These are phyloP conservation scores for Lasioglossum baleicum DNA, from an alignment of 1,140 invertebrate genomes.

Conservation along the genomic window DNA sequence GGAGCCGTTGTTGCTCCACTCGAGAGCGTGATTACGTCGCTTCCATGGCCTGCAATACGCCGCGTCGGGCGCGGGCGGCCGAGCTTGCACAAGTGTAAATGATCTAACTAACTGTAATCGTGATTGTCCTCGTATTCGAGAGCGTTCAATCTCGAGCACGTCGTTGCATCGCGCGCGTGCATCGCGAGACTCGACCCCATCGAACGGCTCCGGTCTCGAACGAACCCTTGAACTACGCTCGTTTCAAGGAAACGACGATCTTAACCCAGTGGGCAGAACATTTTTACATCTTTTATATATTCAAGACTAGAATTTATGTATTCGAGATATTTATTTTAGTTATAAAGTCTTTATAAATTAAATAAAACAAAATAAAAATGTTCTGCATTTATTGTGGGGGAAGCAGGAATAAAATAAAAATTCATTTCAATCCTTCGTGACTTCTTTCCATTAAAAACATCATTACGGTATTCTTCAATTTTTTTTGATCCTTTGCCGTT, in stretches of 20 bases:
- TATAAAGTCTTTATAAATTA: too few relatives aligned
- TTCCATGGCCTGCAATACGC: background rate
- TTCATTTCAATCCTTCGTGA: too few relatives aligned
- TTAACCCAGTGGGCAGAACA: background rate
- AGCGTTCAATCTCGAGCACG: conserved; percentile 17
- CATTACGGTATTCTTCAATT: too few relatives aligned
- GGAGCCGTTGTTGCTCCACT: conserved; percentile 11
- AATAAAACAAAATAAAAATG: too few relatives aligned
- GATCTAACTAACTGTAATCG: conserved; percentile 30
- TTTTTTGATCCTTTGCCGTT: too few relatives aligned
- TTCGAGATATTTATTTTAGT: too few relatives aligned
- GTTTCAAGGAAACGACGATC: background rate
- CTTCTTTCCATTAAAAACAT: too few relatives aligned
- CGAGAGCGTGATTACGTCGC: conserved; percentile 13
- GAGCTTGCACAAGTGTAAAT: conserved; percentile 36
- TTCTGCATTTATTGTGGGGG: too few relatives aligned
- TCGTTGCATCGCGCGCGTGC: conserved; percentile 3
- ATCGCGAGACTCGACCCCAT: background rate
- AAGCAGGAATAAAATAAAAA: too few relatives aligned
- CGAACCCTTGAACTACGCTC: background rate
- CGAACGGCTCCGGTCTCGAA: background rate
- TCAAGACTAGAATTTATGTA: too few relatives aligned
- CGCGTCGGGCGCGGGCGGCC: background rate
- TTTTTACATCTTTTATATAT: too few relatives aligned
- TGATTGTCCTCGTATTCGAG: conserved; percentile 42